These are phyloP conservation scores for Helarctos malayanus DNA, from an alignment of 2,797 vertebrate genomes.

Conservation along the genomic window DNA sequence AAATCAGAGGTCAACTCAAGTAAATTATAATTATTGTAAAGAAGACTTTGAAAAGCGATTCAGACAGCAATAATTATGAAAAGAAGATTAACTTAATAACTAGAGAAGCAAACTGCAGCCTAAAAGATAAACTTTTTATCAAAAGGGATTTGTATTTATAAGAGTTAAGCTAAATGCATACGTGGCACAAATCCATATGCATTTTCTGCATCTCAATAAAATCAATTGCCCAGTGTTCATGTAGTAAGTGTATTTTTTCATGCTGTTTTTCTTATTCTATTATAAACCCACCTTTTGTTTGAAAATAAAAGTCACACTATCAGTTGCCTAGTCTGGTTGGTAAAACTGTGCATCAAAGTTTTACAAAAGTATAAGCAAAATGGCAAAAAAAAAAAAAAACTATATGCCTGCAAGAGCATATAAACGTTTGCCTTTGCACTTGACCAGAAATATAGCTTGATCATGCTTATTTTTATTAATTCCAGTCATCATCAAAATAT, in stretches of 20 bases:
- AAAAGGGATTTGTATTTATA: constrained; percentile 61
- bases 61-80: constrained; percentile 64
- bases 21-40: not conserved
- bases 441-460: not conserved
- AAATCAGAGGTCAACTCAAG: not conserved
- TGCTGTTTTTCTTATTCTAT: not conserved
- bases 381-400: too few species aligned
- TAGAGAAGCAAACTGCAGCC: constrained; percentile 65
- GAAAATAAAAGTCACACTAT: not conserved
- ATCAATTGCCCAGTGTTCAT: not conserved
- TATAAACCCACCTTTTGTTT: not conserved
- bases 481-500: not conserved
- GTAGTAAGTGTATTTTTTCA: not conserved
- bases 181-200: constrained; percentile 56
- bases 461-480: not conserved
- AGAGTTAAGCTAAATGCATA: constrained; percentile 49
- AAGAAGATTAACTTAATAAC: constrained; percentile 65
- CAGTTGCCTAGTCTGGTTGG: not conserved
- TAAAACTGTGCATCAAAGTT: not conserved
- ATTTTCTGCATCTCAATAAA: constrained; percentile 32
- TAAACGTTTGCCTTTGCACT: not conserved
- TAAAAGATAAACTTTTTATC: constrained; percentile 77
- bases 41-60: not conserved
- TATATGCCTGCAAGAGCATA: not conserved
- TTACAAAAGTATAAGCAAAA: not conserved